Conservation (phyloP, 2,888 invertebrate species). For the Melanchra persicariae region DNA sequence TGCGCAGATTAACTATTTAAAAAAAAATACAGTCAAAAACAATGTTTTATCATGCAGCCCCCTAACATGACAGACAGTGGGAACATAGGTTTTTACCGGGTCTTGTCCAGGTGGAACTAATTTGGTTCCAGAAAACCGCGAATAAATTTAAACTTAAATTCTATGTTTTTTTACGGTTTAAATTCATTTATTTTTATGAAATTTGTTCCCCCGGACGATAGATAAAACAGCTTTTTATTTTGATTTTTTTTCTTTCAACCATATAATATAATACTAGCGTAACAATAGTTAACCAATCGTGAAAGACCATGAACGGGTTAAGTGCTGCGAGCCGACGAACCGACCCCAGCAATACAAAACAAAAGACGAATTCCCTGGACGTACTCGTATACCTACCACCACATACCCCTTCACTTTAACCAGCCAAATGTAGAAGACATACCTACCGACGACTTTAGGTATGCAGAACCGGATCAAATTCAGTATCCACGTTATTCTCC, state of each 20-base stretch:
- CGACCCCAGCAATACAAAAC: neutral
- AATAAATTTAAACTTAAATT: no score
- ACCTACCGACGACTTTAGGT: neutral
- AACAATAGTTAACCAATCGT: neutral
- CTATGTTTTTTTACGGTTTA: no score
- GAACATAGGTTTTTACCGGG: no score
- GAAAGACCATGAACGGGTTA: neutral
- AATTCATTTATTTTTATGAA: no score
- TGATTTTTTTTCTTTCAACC: no score
- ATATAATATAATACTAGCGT: no score
- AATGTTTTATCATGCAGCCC: no score
- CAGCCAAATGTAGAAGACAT: neutral
- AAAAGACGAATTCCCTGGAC: neutral
- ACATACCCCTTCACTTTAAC: neutral
- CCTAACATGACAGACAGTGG: neutral
- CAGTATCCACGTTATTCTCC: neutral
- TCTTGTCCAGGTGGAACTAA: no score
- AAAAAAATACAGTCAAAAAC: neutral
- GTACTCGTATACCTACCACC: no score
- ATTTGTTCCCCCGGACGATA: no score
- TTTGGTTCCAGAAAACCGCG: no score
- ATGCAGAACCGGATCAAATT: constrained; percentile 9
- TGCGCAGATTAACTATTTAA: neutral
- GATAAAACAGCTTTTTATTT: no score
- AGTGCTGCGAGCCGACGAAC: neutral